Base-by-base conservation (phyloP, 1,140 invertebrate species). In the Halesus radiatus region DNA sequence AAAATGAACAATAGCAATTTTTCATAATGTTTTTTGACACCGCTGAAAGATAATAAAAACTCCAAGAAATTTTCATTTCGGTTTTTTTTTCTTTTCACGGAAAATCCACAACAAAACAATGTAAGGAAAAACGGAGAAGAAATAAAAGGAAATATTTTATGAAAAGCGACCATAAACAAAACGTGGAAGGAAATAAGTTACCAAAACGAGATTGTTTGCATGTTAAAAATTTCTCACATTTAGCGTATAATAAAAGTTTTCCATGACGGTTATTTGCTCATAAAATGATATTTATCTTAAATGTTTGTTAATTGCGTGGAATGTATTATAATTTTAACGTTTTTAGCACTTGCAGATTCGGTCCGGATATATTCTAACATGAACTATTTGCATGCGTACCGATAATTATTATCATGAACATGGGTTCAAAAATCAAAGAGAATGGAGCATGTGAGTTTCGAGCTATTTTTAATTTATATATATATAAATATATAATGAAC, bases 81-180 rank as follows among this genome's bases (percentile, higher is more conserved):
- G 37, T 37, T 64, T 73, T 70, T 45, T 37, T 64, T 52, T 45
- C 29, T 72, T 80, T 66, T 75, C 62, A 29, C 20, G 1, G 74
- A 68, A 58, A 60, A 77, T 68, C 52, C 66, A 32, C 80, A 77
- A 78, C 79, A 74, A 73, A 75, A 70, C 62, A 78, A 70, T 15
- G 52, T 20, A 72, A 52, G 62, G 75, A 80, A 60, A 50, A 73
- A 26, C 22, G 18, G 56, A 60, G 54, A 66, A 73, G 75, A 70
- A 54, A 37, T 32, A 76, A 80, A 74, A 72, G 32, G 76, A 81
- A 81, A 81, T 81, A 73, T 81, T 81, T 81, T 72, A 77, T 77
- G 80, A 81, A 77, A 81, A 70, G 66, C 56, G 68, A 70, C 26
- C 50, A 73, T 80, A 81, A 81, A 78, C 66, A 81, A 72, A 81